These are phyloP conservation scores for Oconnorella tubifera DNA, from an alignment of 2,888 invertebrate genomes.

Conservation along the genomic window DNA sequence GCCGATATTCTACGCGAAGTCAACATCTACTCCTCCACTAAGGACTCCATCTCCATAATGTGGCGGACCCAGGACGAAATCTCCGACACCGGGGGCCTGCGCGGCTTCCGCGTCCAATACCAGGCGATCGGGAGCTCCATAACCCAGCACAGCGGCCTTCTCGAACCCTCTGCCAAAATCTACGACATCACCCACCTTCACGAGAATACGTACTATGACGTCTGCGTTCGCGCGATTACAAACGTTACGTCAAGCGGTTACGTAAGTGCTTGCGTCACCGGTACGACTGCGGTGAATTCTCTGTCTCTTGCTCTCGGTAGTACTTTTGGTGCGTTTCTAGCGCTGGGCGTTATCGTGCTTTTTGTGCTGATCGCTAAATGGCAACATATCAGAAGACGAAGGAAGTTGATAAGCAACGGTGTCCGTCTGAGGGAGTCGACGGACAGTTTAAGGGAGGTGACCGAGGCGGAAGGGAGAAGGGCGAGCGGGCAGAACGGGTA, in stretches of 20 bases:
- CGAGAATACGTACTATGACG: slow-evolving; percentile 35
- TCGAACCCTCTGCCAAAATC: slow-evolving; percentile 13
- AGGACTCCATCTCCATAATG: background rate
- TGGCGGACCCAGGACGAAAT: background rate
- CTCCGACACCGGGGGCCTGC: too few species aligned
- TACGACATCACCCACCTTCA: slow-evolving; percentile 35
- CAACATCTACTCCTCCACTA: background rate
- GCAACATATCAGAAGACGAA: slow-evolving; percentile 12
- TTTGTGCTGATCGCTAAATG: slow-evolving; percentile 18
- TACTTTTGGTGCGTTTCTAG: slow-evolving; percentile 18
- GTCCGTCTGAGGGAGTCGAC: background rate
- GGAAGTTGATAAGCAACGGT: slow-evolving; percentile 5
- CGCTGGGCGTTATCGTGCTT: slow-evolving; percentile 13
- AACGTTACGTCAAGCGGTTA: slow-evolving; percentile 9
- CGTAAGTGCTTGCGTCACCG: background rate
- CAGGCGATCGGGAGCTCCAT: slow-evolving; percentile 34
- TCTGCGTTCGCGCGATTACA: slow-evolving; percentile 30
- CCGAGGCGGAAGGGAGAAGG: background rate
- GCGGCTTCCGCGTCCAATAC: slow-evolving; percentile 28
- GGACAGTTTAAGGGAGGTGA: background rate
- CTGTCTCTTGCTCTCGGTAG: slow-evolving; percentile 18
- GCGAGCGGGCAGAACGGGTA: background rate
- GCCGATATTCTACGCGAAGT: background rate
- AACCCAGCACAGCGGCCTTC: slow-evolving; percentile 20
- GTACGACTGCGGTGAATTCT: slow-evolving; percentile 15